phyloP scores from a whole-genome alignment of 1,140 invertebrate genomes.

The Lysiphlebus fabarum region DNA sequence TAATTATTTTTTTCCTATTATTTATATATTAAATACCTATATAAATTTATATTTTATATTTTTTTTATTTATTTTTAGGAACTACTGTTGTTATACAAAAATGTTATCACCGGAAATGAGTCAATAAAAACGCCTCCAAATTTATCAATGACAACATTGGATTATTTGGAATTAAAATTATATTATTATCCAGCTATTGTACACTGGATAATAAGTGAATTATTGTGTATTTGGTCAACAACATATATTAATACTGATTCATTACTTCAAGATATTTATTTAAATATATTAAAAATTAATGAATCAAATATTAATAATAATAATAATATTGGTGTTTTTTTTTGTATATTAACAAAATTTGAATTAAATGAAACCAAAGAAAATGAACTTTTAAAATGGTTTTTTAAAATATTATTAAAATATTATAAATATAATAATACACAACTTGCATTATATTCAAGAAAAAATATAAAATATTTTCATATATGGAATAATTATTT shows the following conservation, averaged over 20 bases:
- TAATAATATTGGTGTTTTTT: constrained; percentile 23
- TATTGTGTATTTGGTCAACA: constrained; percentile 32
- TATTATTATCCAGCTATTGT: constrained; percentile 28
- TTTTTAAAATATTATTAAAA: constrained; percentile 35
- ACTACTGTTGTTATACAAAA: neutral
- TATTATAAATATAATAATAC: constrained; percentile 32
- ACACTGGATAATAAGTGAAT: constrained; percentile 43
- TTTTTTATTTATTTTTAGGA: too few relatives aligned
- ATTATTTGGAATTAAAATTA: constrained; percentile 36
- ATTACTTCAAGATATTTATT: constrained; percentile 37
- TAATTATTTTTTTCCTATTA: constrained; percentile 4
- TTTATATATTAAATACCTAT: too few relatives aligned
- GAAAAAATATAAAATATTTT: constrained; percentile 35
- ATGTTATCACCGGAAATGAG: neutral
- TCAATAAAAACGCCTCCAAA: neutral
- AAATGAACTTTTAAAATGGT: constrained; percentile 30
- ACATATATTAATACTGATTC: constrained; percentile 24
- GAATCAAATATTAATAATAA: constrained; percentile 26
- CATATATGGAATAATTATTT: constrained; percentile 38
- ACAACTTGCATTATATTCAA: constrained; percentile 43
- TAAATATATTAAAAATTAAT: constrained; percentile 30
- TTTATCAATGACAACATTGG: constrained; percentile 27
- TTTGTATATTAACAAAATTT: constrained; percentile 44
- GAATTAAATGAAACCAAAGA: constrained; percentile 32
- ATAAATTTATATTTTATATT: too few relatives aligned